A percentile compares a stretch with the other conserved stretches of the same genome.
Conservation (phyloP, 2,797 vertebrate species). For the Botia kubotai region DNA sequence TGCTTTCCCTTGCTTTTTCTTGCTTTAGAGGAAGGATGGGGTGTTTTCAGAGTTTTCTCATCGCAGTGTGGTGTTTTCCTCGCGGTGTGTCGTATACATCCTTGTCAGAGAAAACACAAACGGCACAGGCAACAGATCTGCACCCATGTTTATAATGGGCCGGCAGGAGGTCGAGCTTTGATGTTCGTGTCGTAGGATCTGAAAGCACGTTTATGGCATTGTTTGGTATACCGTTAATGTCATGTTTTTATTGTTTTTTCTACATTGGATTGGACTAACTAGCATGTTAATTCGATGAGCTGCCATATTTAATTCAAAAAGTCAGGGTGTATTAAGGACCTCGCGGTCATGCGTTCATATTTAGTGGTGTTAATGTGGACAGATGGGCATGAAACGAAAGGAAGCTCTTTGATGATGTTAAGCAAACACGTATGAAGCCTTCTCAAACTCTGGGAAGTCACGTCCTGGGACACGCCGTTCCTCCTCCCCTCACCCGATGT, state of each 20-base stretch:
- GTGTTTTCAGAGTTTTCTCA: conserved; percentile 53
- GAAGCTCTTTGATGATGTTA: conserved; percentile 59
- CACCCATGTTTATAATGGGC: conserved; percentile 45
- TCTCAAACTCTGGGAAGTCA: conserved; percentile 54
- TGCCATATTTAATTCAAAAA: conserved; percentile 2
- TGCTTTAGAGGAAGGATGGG: conserved; percentile 42
- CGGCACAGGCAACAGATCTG: conserved; percentile 41
- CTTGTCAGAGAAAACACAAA: conserved; percentile 54
- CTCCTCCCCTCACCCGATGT: conserved; percentile 32
- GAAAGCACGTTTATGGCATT: conserved; percentile 15
- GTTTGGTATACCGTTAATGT: conserved; percentile 8
- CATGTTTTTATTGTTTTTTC: not conserved
- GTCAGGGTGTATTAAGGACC: not conserved
- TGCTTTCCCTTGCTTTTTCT: conserved; percentile 38
- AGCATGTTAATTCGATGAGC: not conserved
- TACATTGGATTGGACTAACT: not conserved
- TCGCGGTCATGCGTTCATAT: conserved; percentile 7
- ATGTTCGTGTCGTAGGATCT: conserved; percentile 47
- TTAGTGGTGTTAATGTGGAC: conserved; percentile 44
- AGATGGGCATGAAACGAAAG: conserved; percentile 48
- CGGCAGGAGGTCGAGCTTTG: conserved; percentile 56
- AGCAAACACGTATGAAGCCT: conserved; percentile 56
- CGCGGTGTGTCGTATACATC: conserved; percentile 38
- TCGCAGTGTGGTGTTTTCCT: conserved; percentile 55
- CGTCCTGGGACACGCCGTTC: conserved; percentile 56